Conservation (phyloP, 2,113 vertebrate species). For the Oceanites oceanicus region DNA sequence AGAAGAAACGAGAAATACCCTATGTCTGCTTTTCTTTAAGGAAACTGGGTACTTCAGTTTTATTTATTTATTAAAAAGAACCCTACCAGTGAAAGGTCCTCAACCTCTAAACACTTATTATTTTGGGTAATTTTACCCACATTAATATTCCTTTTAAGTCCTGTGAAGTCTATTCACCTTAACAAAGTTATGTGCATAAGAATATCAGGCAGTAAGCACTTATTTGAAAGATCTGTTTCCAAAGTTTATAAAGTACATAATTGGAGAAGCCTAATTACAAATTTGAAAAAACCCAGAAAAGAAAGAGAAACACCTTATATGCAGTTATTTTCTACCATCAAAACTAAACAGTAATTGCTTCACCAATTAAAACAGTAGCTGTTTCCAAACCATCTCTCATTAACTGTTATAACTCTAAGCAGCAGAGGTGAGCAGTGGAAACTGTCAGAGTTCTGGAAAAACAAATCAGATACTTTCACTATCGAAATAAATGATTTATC, state of each 20-base stretch:
- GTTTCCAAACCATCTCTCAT: slow-evolving; percentile 10
- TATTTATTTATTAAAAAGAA: not conserved
- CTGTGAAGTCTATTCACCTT: not conserved
- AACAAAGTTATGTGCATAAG: not conserved
- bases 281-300: slow-evolving; percentile 23
- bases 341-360: slow-evolving; percentile 34
- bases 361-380: slow-evolving; percentile 4
- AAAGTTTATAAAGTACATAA: slow-evolving; percentile 33
- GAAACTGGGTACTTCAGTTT: not conserved
- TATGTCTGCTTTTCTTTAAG: not conserved
- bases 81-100: not conserved
- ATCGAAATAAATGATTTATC: not conserved
- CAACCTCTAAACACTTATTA: not conserved
- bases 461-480: not conserved
- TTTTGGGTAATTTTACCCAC: not conserved
- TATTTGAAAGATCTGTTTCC: slow-evolving; percentile 27
- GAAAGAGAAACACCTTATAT: not conserved
- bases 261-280: slow-evolving; percentile 36
- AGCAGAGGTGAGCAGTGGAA: not conserved
- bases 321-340: slow-evolving; percentile 11
- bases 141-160: slow-evolving; percentile 37
- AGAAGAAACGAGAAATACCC: not conserved
- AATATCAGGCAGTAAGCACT: slow-evolving; percentile 17
- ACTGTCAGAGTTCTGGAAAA: not conserved
- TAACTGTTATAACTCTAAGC: not conserved